Evolutionary conservation across 2,888 invertebrate species (phyloP).

Genomic region (Notodonta dromedarius): DNA sequence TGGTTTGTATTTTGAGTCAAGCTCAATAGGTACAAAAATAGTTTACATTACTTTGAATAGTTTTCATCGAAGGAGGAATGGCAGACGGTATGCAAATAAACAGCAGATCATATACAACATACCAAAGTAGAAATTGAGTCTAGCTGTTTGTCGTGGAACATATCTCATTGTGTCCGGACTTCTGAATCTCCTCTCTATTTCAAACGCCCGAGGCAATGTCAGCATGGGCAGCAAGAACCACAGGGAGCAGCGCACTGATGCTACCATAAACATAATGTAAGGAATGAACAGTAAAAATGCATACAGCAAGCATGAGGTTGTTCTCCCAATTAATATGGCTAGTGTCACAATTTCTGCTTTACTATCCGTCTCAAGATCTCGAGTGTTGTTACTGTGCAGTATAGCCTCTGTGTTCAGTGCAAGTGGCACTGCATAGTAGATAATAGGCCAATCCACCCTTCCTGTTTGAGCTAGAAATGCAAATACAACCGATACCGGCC

Average conservation of each 20-base stretch:
- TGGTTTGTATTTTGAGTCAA: background rate
- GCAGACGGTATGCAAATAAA: slow-evolving; percentile 87
- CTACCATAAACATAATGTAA: slow-evolving; percentile 94
- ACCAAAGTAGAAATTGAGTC: slow-evolving; percentile 95
- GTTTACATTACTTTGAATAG: background rate
- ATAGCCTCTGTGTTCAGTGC: slow-evolving; percentile 98
- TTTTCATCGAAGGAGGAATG: slow-evolving; percentile 69
- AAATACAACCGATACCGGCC: slow-evolving; percentile 96
- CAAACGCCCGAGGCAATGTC: slow-evolving; percentile 94
- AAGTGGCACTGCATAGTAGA: slow-evolving; percentile 96
- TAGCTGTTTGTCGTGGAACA: slow-evolving; percentile 95
- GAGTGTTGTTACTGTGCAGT: slow-evolving; percentile 96
- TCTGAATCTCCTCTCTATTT: slow-evolving; percentile 95
- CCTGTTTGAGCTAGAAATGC: slow-evolving; percentile 97
- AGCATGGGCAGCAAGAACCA: slow-evolving; percentile 96
- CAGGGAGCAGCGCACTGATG: slow-evolving; percentile 91
- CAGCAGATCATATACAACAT: slow-evolving; percentile 94
- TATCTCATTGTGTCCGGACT: slow-evolving; percentile 90
- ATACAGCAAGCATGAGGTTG: slow-evolving; percentile 95
- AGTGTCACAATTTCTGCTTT: slow-evolving; percentile 96
- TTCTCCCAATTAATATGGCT: slow-evolving; percentile 96
- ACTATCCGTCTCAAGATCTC: slow-evolving; percentile 94
- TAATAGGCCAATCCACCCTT: slow-evolving; percentile 94
- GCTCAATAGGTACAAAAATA: background rate
- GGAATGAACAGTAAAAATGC: slow-evolving; percentile 95